Evolutionary conservation across 37 sponge, comb jelly and placozoan species (phyloP).

Genomic region (Beroe forskalii): DNA sequence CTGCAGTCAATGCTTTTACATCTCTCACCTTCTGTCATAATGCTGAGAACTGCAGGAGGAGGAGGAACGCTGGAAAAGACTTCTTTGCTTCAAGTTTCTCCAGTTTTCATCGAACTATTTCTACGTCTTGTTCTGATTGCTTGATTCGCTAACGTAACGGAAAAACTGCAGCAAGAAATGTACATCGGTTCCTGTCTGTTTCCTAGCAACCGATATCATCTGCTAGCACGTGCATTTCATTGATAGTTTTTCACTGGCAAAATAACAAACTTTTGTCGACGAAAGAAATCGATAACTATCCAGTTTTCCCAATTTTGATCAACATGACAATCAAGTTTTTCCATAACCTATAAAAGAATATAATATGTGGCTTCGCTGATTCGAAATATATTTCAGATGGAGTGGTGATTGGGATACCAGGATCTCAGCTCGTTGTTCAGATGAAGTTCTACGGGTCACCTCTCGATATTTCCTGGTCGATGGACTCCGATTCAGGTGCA

Average conservation of each 20-base stretch:
- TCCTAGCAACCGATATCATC: neutral
- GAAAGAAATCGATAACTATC: too few species aligned
- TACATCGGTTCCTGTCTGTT: neutral
- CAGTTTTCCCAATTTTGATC: too few species aligned
- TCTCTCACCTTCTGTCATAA: neutral
- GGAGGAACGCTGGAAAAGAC: too few species aligned
- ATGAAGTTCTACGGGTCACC: neutral
- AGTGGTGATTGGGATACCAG: neutral
- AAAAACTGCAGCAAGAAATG: too few species aligned
- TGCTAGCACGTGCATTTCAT: neutral
- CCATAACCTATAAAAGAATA: too few species aligned
- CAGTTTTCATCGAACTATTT: too few species aligned
- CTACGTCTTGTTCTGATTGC: too few species aligned
- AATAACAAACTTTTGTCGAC: too few species aligned
- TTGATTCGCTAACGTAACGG: too few species aligned
- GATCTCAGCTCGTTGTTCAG: neutral
- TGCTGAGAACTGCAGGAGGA: neutral
- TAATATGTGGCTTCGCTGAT: too few species aligned
- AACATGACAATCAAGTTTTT: too few species aligned
- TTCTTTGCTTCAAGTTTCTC: too few species aligned
- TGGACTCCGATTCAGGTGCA: neutral
- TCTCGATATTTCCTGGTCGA: neutral
- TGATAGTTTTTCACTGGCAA: neutral
- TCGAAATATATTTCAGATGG: neutral
- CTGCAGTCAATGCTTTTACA: neutral